Evolutionary conservation across 2,113 vertebrate genomes (phyloP), one percentile per base, ranked within the genome.

Genomic region (Archilochus colubris): DNA sequence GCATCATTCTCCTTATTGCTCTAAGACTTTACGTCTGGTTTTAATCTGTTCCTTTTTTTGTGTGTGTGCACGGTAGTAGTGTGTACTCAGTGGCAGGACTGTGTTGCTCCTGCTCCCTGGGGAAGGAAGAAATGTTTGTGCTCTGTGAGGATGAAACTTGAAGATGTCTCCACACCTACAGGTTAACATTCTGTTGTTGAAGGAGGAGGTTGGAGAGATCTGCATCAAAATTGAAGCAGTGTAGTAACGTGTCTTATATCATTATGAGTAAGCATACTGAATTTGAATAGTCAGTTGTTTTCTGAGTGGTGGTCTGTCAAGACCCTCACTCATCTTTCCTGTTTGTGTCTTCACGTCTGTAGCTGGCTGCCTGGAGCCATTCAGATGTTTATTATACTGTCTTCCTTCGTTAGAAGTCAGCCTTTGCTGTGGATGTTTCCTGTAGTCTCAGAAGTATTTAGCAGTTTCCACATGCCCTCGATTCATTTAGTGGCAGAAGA

Each of bases 401-500:
- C 54, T 72, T 64, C 48, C n/a, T 54, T 78, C 44, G 15, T 59
- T 86, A 33, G 21, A 72, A 51, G 30, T 40, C 20, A 25, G n/a
- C 17, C 14, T 88, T 94, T 57, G 28, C 72, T 67, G 61, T 91
- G 50, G 5, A 0, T 91, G 24, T 81, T 94, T 95, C 51, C 73
- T 57, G 66, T 43, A 28, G 20, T 57, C 76, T 92, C 40, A 6
- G 44, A 91, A 62, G 33, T 86, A 46, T 82, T 95, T 88, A 90
- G 73, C 74, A 40, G 82, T 96, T 97, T 96, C 82, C 70, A 59
- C 18, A 3, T 79, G 43, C 38, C 23, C 61, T 93, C 55, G 53
- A 76, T 86, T 95, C 63, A 64, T 77, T 33, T 92, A 95, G 87
- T 67, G 86, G 77, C 88, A 81, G 82, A 86, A 55, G 80, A 88